Conservation (phyloP, 2,888 invertebrate genomes). For the Onthophagus sagittarius region DNA sequence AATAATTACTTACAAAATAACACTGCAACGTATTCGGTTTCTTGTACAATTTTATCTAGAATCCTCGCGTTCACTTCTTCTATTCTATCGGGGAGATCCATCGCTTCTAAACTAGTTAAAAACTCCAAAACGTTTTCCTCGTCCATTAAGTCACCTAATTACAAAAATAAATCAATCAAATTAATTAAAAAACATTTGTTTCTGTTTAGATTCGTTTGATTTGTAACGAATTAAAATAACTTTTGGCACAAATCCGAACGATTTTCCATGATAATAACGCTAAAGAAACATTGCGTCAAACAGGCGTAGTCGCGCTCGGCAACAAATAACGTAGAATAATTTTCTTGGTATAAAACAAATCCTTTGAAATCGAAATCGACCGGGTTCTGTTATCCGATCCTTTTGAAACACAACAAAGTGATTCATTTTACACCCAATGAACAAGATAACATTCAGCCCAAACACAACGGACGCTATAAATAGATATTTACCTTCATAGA, state of each 20-base stretch:
- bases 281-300: not conserved
- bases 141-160: constrained; percentile 86
- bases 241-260: not conserved
- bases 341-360: not conserved
- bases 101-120: constrained; percentile 88
- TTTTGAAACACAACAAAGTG: not conserved
- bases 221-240: not conserved
- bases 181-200: not conserved
- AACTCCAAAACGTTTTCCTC: constrained; percentile 91
- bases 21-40: constrained; percentile 88
- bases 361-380: not conserved
- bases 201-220: not conserved
- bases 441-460: not conserved
- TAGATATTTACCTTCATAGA: constrained; percentile 75
- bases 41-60: constrained; percentile 83
- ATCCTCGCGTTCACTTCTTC: constrained; percentile 93
- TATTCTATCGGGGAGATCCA: constrained; percentile 92
- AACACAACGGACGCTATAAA: not conserved
- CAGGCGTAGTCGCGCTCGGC: not conserved
- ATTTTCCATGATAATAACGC: not conserved
- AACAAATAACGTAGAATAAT: not conserved
- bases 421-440: not conserved
- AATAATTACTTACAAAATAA: constrained; percentile 83
- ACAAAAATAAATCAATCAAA: not conserved
- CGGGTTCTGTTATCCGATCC: not conserved